Conservation (phyloP, 2,888 invertebrate species). For the Agriopis aurantiaria region DNA sequence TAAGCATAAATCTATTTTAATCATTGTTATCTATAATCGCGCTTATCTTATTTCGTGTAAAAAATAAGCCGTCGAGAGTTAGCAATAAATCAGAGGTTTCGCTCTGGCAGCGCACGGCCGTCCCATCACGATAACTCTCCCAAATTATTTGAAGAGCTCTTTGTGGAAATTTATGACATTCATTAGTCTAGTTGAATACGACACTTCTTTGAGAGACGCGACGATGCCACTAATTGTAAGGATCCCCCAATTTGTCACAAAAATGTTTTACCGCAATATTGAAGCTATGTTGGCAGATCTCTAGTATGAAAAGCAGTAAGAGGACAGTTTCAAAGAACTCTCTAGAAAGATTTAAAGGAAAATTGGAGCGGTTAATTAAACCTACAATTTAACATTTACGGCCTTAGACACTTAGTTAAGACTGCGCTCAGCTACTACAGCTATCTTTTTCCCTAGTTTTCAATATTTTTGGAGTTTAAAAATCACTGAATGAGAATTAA, state of each 20-base stretch:
- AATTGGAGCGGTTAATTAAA: too few relatives aligned
- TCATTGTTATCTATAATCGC: slow-evolving; percentile 14
- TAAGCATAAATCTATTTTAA: slow-evolving; percentile 20
- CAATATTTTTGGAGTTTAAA: too few relatives aligned
- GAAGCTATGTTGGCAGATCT: slow-evolving; percentile 41
- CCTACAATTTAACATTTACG: too few relatives aligned
- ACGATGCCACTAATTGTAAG: slow-evolving; percentile 76
- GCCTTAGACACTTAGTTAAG: too few relatives aligned
- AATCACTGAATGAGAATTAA: too few relatives aligned
- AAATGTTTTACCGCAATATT: slow-evolving; percentile 64
- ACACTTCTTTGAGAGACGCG: slow-evolving; percentile 75
- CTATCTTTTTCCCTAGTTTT: too few relatives aligned
- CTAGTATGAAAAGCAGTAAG: slow-evolving; percentile 31
- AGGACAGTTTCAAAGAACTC: neutral
- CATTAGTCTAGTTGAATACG: slow-evolving; percentile 79
- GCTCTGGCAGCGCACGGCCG: slow-evolving; percentile 41
- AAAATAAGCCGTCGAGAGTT: slow-evolving; percentile 38
- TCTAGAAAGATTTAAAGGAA: too few relatives aligned
- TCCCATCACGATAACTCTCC: slow-evolving; percentile 62
- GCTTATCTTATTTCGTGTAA: slow-evolving; percentile 34
- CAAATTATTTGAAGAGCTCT: slow-evolving; percentile 70
- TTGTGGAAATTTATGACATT: slow-evolving; percentile 74
- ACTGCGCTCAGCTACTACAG: too few relatives aligned
- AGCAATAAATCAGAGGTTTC: slow-evolving; percentile 48
- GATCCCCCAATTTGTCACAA: slow-evolving; percentile 74